phyloP scores from a whole-genome alignment of 2,888 invertebrate genomes.

The Pycnomerus fuliginosus region DNA sequence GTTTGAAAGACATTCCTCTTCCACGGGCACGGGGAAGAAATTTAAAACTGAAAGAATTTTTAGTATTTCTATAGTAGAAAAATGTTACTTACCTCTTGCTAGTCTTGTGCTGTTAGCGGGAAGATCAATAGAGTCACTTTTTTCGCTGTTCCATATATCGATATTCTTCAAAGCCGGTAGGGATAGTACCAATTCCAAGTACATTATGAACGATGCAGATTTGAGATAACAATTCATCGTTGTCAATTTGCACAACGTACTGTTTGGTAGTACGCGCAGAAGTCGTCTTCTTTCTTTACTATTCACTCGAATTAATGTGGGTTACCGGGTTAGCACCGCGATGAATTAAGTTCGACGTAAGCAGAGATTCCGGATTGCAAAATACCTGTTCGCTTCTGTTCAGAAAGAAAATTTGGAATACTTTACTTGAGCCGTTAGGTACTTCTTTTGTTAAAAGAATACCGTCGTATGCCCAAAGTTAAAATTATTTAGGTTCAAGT shows the following conservation, averaged over 20 bases:
- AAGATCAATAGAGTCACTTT: constrained; percentile 3
- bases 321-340: constrained; percentile 12
- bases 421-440: too few relatives aligned
- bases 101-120: constrained; percentile 23
- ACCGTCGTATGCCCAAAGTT: too few relatives aligned
- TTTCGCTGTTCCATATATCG: constrained; percentile 41
- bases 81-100: constrained; percentile 35
- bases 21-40: constrained; percentile 81
- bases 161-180: constrained; percentile 22
- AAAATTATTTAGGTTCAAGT: too few relatives aligned
- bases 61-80: constrained; percentile 1
- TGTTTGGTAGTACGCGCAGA: constrained; percentile 4
- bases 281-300: too few relatives aligned
- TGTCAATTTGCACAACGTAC: constrained; percentile 1
- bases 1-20: constrained; percentile 73
- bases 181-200: constrained; percentile 8
- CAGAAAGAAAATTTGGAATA: too few relatives aligned
- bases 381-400: too few relatives aligned
- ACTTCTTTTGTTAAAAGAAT: too few relatives aligned
- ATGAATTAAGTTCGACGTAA: constrained; percentile 14
- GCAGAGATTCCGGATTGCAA: constrained; percentile 9
- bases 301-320: constrained; percentile 4
- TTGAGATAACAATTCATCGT: too few relatives aligned
- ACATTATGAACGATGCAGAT: constrained; percentile 13
- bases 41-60: constrained; percentile 64